These are phyloP conservation scores for Crotalus tigris DNA, from an alignment of 2,113 vertebrate genomes.

Conservation along the genomic window DNA sequence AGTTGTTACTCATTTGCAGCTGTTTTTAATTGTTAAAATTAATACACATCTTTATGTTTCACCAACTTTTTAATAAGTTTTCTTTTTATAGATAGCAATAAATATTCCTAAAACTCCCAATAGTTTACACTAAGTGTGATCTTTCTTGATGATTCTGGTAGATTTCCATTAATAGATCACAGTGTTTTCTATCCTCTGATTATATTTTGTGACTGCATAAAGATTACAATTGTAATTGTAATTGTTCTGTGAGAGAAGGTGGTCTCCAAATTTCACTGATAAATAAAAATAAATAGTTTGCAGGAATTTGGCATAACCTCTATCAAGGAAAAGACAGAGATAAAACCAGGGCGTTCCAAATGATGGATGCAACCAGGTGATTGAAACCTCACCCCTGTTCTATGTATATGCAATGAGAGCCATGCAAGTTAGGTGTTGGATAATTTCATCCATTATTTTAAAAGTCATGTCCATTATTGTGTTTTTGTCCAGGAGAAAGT, in stretches of 20 bases:
- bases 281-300: neutral
- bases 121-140: slow-evolving; percentile 26
- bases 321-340: neutral
- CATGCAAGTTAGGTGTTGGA: neutral
- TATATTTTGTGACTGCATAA: neutral
- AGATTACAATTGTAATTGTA: neutral
- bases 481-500: neutral
- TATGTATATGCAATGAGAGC: neutral
- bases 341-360: neutral
- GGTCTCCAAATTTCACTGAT: neutral
- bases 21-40: slow-evolving; percentile 73
- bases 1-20: slow-evolving; percentile 69
- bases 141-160: neutral
- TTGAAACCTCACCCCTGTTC: neutral
- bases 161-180: neutral
- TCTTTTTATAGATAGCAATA: slow-evolving; percentile 64
- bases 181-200: neutral
- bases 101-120: slow-evolving; percentile 58
- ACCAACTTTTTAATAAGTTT: slow-evolving; percentile 56
- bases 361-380: neutral
- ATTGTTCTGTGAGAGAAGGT: neutral
- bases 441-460: neutral
- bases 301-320: neutral
- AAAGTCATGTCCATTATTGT: neutral
- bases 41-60: slow-evolving; percentile 69